Evolutionary conservation across 2,797 vertebrate genomes (phyloP), one percentile per base, ranked within the genome.

Genomic region (Ibycter americanus): DNA sequence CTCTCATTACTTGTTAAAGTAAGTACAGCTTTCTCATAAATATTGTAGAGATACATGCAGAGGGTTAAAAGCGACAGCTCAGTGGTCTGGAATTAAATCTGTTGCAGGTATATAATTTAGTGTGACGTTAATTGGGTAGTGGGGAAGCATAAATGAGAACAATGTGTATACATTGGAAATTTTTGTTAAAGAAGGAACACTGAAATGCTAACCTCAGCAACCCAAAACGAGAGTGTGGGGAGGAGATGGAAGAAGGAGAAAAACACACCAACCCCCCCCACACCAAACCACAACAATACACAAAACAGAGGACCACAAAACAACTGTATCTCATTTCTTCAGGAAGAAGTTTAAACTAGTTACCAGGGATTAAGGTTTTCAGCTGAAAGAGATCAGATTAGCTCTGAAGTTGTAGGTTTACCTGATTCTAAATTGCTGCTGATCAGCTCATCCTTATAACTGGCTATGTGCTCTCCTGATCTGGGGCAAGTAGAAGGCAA

Each of bases 61-160:
- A 94, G 89, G 87, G 90, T 97, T 94, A 88, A 93, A 96, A 96
- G 58, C 2, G 21, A 93, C 90, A 96, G 90, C 94, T 96, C 92
- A 91, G 74, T 95, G 90, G 85, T 93, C 93, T 96, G 94, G 95
- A 97, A 97, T 97, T 97, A 97, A 93, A 97, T 94, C 81, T 92
- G 68, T 95, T 97, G 74, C 87, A 97, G 94, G 93, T 96, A 92
- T 93, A 93, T 97, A 97, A 97, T 96, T 97, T 97, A 97, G 80
- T 96, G 85, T 94, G 96, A 96, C 65, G 4, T 96, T 97, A 97
- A 97, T 97, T 97, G 96, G 90, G 89, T 95, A 91, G 92, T 90
- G 92, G 94, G 71, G 89, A 96, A 93, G 90, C 96, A 97, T 97
- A 97, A 97, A 96, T 84, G 93, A 97, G 90, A 52, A 68, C 44